Conservation (phyloP, 2,113 vertebrate species). For the Rhinogobius similis region DNA sequence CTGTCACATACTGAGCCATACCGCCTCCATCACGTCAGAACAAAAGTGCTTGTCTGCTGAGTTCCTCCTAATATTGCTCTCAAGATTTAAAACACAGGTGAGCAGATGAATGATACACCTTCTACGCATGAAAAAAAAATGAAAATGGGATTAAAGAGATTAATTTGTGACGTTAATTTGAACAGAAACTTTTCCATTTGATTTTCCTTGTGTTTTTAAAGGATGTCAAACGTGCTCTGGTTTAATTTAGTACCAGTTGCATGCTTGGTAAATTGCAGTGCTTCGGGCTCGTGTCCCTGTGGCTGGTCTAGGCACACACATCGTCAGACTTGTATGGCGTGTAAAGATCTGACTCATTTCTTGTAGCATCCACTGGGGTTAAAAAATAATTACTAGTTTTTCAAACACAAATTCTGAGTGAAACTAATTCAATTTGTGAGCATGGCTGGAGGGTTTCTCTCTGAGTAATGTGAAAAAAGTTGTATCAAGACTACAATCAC, state of each 20-base stretch:
- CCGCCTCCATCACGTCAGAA: slow-evolving; percentile 29
- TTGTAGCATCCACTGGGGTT: slow-evolving; percentile 69
- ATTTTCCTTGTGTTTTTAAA: slow-evolving; percentile 74
- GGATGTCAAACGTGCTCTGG: slow-evolving; percentile 69
- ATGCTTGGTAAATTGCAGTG: slow-evolving; percentile 69
- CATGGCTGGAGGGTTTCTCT: slow-evolving; percentile 63
- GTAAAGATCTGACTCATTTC: slow-evolving; percentile 71
- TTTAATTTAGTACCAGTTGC: slow-evolving; percentile 77
- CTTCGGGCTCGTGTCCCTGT: slow-evolving; percentile 69
- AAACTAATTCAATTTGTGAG: slow-evolving; percentile 76
- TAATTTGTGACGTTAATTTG: slow-evolving; percentile 78
- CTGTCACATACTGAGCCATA: slow-evolving; percentile 15
- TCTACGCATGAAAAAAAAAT: slow-evolving; percentile 75
- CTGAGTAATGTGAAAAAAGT: slow-evolving; percentile 35
- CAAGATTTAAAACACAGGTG: slow-evolving; percentile 69
- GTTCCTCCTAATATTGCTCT: slow-evolving; percentile 41
- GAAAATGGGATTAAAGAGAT: slow-evolving; percentile 80
- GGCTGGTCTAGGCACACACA: slow-evolving; percentile 61
- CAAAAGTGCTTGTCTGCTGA: slow-evolving; percentile 29
- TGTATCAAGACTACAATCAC: slow-evolving; percentile 50
- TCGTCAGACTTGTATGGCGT: slow-evolving; percentile 60
- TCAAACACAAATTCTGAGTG: slow-evolving; percentile 72
- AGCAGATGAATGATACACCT: slow-evolving; percentile 70
- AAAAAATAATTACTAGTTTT: slow-evolving; percentile 77
- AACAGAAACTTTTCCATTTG: slow-evolving; percentile 75